These are phyloP conservation scores for Ethmia dodecea DNA, from an alignment of 2,888 invertebrate genomes.

Conservation along the genomic window DNA sequence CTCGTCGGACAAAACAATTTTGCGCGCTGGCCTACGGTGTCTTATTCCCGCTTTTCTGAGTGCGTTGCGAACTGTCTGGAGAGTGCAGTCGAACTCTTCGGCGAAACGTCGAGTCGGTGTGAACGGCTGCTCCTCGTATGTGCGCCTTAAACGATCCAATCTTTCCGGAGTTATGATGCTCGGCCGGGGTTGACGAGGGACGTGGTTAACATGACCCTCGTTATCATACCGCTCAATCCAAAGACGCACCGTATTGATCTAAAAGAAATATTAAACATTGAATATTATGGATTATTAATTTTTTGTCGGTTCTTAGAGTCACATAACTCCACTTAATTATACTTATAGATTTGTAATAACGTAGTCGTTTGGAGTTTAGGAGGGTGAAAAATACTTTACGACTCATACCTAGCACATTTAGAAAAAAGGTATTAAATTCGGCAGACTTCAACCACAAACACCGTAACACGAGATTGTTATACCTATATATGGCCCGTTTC, in stretches of 20 bases:
- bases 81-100: conserved; percentile 4
- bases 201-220: conserved; percentile 2
- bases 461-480: too few species aligned
- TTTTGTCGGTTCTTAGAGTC: background rate
- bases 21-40: conserved; percentile 7
- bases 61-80: conserved; percentile 1
- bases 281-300: background rate
- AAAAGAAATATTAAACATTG: background rate
- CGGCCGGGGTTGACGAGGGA: background rate
- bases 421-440: too few species aligned
- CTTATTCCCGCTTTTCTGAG: background rate
- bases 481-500: too few species aligned
- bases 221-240: conserved; percentile 1
- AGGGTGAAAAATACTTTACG: background rate
- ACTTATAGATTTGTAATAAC: background rate
- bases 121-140: conserved; percentile 3
- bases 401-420: too few species aligned
- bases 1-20: conserved; percentile 7
- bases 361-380: background rate
- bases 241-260: background rate
- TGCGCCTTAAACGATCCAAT: background rate
- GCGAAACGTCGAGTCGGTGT: conserved; percentile 6
- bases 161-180: background rate
- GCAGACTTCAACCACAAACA: too few species aligned
- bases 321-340: background rate